These are phyloP conservation scores for Ammodytes dubius DNA, from an alignment of 2,113 vertebrate genomes.

Conservation along the genomic window DNA sequence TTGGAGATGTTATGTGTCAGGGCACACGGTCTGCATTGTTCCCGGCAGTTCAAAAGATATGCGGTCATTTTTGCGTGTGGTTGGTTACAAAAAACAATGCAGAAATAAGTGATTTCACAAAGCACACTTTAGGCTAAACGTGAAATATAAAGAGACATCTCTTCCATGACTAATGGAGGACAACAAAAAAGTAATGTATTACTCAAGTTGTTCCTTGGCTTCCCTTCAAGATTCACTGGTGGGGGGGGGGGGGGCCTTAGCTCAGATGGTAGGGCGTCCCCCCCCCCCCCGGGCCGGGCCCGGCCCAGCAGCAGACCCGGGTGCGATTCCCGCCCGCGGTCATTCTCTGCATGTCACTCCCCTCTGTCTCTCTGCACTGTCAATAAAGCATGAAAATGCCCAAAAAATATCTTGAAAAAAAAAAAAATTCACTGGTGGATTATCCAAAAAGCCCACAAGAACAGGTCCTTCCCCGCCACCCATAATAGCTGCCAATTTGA, in stretches of 20 bases:
- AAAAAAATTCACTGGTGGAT: constrained; percentile 28
- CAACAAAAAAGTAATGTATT: background rate
- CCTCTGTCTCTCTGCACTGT: too few species aligned
- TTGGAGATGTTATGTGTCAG: too few species aligned
- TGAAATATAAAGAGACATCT: background rate
- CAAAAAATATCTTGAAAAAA: too few species aligned
- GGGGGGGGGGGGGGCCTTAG: too few species aligned
- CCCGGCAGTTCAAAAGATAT: background rate
- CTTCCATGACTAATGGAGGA: constrained; percentile 12
- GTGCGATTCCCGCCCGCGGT: too few species aligned
- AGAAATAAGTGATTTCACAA: background rate
- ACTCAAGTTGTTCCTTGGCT: constrained; percentile 59
- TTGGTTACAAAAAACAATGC: background rate
- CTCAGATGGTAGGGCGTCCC: too few species aligned
- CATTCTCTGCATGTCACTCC: too few species aligned
- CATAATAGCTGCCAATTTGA: constrained; percentile 64
- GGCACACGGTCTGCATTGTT: background rate
- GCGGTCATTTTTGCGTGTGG: background rate
- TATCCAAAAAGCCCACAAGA: constrained; percentile 59
- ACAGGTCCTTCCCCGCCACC: constrained; percentile 20
- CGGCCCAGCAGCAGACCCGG: too few species aligned
- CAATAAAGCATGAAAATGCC: too few species aligned
- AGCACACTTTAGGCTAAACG: background rate
- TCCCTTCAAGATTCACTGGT: constrained; percentile 35
- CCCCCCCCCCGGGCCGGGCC: too few species aligned